phyloP scores from a whole-genome alignment of 1,140 invertebrate species.

The Drosophila eugracilis region DNA sequence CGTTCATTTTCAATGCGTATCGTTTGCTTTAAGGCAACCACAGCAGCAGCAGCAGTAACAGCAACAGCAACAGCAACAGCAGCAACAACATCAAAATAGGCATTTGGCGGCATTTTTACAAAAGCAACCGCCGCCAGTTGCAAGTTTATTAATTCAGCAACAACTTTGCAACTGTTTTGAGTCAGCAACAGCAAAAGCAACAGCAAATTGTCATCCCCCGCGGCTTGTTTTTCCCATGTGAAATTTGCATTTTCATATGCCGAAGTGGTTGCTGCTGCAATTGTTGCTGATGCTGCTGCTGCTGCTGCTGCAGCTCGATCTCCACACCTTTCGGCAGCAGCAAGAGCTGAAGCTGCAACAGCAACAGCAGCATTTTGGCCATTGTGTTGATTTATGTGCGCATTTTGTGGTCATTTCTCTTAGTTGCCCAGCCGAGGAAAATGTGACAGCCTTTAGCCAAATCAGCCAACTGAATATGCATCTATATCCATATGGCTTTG shows the following conservation, averaged over 20 bases:
- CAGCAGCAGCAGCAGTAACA: constrained; percentile 19
- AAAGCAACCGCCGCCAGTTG: constrained; percentile 72
- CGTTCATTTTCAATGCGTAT: constrained; percentile 72
- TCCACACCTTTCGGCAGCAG: constrained; percentile 61
- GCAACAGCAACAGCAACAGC: constrained; percentile 20
- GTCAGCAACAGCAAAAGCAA: constrained; percentile 52
- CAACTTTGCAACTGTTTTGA: constrained; percentile 65
- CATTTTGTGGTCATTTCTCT: constrained; percentile 79
- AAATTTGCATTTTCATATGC: constrained; percentile 79
- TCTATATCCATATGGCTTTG: constrained; percentile 20
- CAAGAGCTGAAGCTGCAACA: constrained; percentile 6
- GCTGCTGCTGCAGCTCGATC: constrained; percentile 15
- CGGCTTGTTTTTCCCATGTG: constrained; percentile 78
- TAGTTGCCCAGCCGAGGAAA: constrained; percentile 44
- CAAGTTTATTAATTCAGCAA: constrained; percentile 82
- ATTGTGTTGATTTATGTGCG: constrained; percentile 78
- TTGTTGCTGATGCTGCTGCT: constrained; percentile 23
- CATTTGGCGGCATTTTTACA: constrained; percentile 79
- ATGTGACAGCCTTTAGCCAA: constrained; percentile 78
- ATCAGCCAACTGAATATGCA: constrained; percentile 59
- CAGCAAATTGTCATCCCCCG: constrained; percentile 78
- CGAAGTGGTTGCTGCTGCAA: constrained; percentile 29
- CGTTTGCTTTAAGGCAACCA: constrained; percentile 67
- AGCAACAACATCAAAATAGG: constrained; percentile 56
- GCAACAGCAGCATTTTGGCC: constrained; percentile 49